Conservation (phyloP, 2,888 invertebrate genomes). For the Exocentrus adspersus region DNA sequence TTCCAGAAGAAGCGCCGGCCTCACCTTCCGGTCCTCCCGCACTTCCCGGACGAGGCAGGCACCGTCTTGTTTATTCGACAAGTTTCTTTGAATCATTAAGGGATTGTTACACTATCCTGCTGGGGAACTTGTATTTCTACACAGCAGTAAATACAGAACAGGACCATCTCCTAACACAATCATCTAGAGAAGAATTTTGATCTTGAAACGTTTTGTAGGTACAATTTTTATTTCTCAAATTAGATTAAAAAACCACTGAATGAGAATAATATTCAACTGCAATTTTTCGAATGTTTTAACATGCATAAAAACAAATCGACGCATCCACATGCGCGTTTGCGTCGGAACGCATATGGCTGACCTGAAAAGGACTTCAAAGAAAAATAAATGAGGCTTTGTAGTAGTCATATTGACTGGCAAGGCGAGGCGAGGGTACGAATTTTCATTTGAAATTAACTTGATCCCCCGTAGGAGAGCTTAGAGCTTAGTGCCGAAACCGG, state of each 20-base stretch:
- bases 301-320: not conserved
- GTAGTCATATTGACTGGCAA: conserved; percentile 14
- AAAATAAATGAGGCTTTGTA: conserved; percentile 27
- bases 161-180: too few species aligned
- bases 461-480: conserved; percentile 42
- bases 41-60: not conserved
- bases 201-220: too few species aligned
- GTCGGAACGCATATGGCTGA: too few species aligned
- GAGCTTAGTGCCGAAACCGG: conserved; percentile 50
- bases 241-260: too few species aligned
- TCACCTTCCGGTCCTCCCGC: conserved; percentile 47
- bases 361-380: conserved; percentile 21
- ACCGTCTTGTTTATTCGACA: conserved; percentile 22
- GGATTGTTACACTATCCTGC: not conserved
- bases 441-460: conserved; percentile 28
- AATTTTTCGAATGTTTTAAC: too few species aligned
- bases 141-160: too few species aligned
- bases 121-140: too few species aligned
- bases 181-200: too few species aligned
- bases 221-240: too few species aligned
- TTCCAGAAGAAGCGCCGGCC: conserved; percentile 47
- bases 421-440: conserved; percentile 19
- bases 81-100: conserved; percentile 28
- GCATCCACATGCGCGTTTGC: not conserved
- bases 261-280: too few species aligned